Conservation (phyloP, 37 sponge, comb jelly and placozoan species). For the Lycopodina hypogea region DNA sequence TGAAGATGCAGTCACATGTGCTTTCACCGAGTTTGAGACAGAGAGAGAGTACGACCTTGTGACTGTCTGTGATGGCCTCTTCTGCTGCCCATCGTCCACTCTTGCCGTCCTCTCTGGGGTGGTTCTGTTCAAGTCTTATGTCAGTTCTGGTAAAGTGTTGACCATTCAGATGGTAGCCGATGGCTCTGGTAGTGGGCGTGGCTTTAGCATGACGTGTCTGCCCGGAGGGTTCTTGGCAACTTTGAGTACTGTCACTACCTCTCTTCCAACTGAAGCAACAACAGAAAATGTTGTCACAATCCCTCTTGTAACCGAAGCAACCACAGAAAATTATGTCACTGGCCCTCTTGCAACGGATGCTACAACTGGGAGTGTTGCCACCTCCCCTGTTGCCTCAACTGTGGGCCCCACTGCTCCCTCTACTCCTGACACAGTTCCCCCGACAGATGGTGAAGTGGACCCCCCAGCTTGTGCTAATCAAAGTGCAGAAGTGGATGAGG, state of each 20-base stretch:
- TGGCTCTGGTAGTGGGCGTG: neutral
- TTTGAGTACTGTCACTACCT: neutral
- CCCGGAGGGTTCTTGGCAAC: neutral
- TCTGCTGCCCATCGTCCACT: neutral
- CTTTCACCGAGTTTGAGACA: constrained; percentile 18
- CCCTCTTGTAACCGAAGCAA: no score
- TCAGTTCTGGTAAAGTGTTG: neutral
- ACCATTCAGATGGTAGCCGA: constrained; percentile 30
- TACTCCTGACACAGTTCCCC: constrained; percentile 1
- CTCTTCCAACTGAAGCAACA: neutral
- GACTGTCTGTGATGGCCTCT: constrained; percentile 28
- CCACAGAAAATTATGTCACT: no score
- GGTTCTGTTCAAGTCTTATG: neutral
- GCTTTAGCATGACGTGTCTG: constrained; percentile 10
- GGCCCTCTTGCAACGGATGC: no score
- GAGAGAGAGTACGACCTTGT: constrained; percentile 30
- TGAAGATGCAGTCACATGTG: neutral
- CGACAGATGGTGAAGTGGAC: neutral
- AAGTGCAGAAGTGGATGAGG: neutral
- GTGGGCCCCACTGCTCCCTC: neutral
- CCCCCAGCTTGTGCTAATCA: neutral
- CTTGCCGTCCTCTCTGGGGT: constrained; percentile 19
- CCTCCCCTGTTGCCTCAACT: no score
- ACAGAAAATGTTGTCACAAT: no score
- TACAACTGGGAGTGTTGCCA: no score